phyloP scores from a whole-genome alignment of 2,797 vertebrate genomes.

The Okamejei kenojei region DNA sequence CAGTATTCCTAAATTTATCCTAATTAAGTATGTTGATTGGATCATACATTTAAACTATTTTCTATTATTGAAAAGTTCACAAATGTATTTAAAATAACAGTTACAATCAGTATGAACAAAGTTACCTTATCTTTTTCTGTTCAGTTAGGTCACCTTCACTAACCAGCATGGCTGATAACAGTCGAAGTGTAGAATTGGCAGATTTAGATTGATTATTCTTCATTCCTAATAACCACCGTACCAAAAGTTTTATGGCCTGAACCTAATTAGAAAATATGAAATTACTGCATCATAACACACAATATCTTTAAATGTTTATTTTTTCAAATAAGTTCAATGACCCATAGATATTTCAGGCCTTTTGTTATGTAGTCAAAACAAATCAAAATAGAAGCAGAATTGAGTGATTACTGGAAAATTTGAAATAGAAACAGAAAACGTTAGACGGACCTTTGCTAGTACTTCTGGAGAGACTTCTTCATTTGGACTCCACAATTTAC shows the following conservation, averaged over 20 bases:
- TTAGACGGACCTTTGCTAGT: conserved; percentile 60
- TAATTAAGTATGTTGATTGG: neutral
- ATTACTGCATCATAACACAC: conserved; percentile 2
- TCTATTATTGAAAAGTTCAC: conserved; percentile 11
- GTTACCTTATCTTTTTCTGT: conserved; percentile 94
- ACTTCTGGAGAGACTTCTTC: conserved; percentile 97
- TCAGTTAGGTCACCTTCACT: conserved; percentile 97
- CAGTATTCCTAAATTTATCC: neutral
- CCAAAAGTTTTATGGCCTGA: conserved; percentile 93
- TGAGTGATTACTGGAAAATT: too few relatives aligned
- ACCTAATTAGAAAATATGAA: conserved; percentile 61
- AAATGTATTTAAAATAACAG: neutral
- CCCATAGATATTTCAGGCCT: neutral
- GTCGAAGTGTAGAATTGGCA: conserved; percentile 89
- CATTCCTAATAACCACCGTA: conserved; percentile 97
- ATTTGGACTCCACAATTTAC: conserved; percentile 92
- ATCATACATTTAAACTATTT: neutral
- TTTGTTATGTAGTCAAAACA: neutral
- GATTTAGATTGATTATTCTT: conserved; percentile 98
- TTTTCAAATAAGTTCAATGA: neutral
- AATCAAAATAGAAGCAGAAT: neutral
- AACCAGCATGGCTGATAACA: conserved; percentile 93
- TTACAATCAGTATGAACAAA: neutral
- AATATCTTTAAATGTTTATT: neutral
- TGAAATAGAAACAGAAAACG: too few relatives aligned